phyloP scores from a whole-genome alignment of 2,888 invertebrate genomes.

The Sipha maydis region DNA sequence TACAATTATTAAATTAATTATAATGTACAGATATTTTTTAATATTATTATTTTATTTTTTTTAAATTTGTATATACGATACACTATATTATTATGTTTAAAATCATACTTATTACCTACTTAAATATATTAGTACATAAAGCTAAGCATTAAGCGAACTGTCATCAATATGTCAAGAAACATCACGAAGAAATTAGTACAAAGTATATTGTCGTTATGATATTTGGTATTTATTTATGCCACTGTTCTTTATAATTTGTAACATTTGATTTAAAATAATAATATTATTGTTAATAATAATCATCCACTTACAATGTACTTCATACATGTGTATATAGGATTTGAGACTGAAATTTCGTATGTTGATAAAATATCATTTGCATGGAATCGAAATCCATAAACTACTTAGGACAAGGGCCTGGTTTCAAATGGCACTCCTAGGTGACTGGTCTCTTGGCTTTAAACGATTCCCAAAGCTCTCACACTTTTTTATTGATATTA shows the following conservation, averaged over 20 bases:
- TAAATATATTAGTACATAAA: neutral
- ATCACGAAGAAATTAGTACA: constrained; percentile 21
- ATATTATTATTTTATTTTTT: constrained; percentile 1
- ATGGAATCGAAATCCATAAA: too few relatives aligned
- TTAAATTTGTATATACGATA: constrained; percentile 5
- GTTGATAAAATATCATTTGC: too few relatives aligned
- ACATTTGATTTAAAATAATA: neutral
- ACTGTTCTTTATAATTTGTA: neutral
- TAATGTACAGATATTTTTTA: neutral
- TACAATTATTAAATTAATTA: neutral
- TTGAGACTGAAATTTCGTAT: neutral
- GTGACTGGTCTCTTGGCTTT: too few relatives aligned
- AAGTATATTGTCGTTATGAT: neutral
- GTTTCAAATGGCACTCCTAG: too few relatives aligned
- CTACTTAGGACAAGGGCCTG: too few relatives aligned
- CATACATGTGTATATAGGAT: neutral
- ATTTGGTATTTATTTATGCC: neutral
- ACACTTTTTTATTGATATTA: too few relatives aligned
- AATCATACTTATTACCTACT: neutral
- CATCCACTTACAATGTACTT: too few relatives aligned
- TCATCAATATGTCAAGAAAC: constrained; percentile 6
- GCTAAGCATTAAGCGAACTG: neutral
- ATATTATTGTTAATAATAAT: too few relatives aligned
- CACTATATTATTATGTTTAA: neutral
- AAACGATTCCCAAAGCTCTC: too few relatives aligned